Evolutionary conservation across 1,140 invertebrate genomes (phyloP).

Genomic region (Caenorhabditis tropicalis): DNA sequence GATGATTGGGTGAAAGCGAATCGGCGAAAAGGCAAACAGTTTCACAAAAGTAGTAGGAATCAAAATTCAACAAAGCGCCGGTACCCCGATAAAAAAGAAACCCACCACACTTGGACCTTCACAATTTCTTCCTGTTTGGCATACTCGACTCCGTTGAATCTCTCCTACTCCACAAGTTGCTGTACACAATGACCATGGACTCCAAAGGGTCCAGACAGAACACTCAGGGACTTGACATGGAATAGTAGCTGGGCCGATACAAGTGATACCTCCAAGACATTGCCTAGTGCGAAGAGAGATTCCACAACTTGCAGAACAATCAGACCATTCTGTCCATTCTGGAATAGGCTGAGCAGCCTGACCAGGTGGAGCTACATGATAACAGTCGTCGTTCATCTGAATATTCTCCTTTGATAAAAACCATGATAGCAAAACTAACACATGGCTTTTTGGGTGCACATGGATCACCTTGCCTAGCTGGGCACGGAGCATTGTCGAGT

Average conservation of each 20-base stretch:
- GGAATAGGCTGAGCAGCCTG: not conserved
- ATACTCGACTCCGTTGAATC: constrained; percentile 40
- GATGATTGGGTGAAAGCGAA: constrained; percentile 20
- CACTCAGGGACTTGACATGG: constrained; percentile 39
- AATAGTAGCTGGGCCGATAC: constrained; percentile 23
- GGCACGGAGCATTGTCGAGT: constrained; percentile 45
- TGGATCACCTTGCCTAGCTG: constrained; percentile 53
- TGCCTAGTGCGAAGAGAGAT: constrained; percentile 75
- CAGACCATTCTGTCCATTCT: constrained; percentile 81
- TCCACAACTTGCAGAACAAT: constrained; percentile 80
- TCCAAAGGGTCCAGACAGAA: constrained; percentile 50
- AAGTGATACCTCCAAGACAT: constrained; percentile 53
- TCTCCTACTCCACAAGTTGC: constrained; percentile 54
- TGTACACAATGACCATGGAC: constrained; percentile 49
- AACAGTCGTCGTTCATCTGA: constrained; percentile 47
- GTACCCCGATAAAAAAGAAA: too few species aligned
- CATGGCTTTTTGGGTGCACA: constrained; percentile 57
- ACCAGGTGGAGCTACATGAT: constrained; percentile 19
- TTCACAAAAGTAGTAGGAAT: not conserved
- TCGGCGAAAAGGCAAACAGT: constrained; percentile 2
- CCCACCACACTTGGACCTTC: constrained; percentile 53
- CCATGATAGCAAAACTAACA: not conserved
- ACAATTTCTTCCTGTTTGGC: constrained; percentile 46
- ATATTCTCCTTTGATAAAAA: not conserved
- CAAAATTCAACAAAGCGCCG: too few species aligned